Evolutionary conservation across 2,888 invertebrate genomes (phyloP), one percentile per base, ranked within the genome.

Genomic region (Masnerella sp.): DNA sequence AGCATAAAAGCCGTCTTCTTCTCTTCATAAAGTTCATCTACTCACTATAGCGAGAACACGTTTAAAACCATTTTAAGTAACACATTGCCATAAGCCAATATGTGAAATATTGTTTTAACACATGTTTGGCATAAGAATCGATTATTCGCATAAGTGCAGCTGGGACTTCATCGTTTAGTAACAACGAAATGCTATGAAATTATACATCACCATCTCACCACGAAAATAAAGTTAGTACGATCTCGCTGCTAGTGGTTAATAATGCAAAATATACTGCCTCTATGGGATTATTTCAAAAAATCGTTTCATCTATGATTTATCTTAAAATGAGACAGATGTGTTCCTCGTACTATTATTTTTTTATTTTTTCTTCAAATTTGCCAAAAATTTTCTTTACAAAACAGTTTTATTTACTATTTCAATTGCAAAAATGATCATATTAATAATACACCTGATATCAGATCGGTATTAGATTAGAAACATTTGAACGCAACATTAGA

Each of bases 161-260:
- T 62, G 62, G 51, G 62, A 62, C 51, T 51, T 62, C 62, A 51
- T 62, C 62, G 62, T 62, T 62, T 51, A 62, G 62, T 62, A 62
- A 62, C 51, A 62, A 42, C 51, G 42, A 17, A 22, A 18, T 43
- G 42, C 62, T 42, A 34, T 51, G 51, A 62, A 62, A 62, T 51
- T 51, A 62, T 62, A 62, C 62, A 62, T 51, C 38, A 15, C 14
- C 42, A 51, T 51, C 38, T 32, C 62, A 22, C 32, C 62, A 14
- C 42, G 17, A 51, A 62, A 51, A 42, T 62, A 32, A 62, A 42
- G 61, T 42, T 32, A 32, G 32, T 12, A 42, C 62, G 32, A 18
- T 51, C 42, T 51, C 3, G 17, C 32, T 32, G 20, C 17, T n/a
- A n/a, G n/a, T n/a, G n/a, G 30, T 51, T 34, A 42, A 42, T 62